These are phyloP conservation scores for Loripinus fragilis DNA, from an alignment of 2,888 invertebrate genomes.

Conservation along the genomic window DNA sequence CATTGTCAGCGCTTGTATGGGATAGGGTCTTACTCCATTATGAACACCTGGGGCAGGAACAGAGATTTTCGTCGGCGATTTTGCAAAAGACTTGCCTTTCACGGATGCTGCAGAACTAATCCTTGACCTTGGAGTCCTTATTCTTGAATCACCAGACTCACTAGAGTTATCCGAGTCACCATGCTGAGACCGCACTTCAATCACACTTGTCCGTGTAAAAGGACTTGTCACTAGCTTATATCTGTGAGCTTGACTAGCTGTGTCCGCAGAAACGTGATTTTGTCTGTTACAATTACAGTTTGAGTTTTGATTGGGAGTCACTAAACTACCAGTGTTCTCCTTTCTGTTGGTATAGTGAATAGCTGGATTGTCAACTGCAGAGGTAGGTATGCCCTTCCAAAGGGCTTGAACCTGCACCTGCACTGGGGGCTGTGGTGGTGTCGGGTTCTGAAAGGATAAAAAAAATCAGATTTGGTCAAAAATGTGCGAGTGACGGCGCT, in stretches of 20 bases:
- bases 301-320: slow-evolving; percentile 21
- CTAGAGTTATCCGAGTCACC: slow-evolving; percentile 57
- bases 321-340: slow-evolving; percentile 42
- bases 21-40: slow-evolving; percentile 44
- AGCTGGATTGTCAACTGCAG: slow-evolving; percentile 32
- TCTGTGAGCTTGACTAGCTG: slow-evolving; percentile 60
- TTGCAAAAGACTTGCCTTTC: slow-evolving; percentile 31
- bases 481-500: no score
- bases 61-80: slow-evolving; percentile 64
- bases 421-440: slow-evolving; percentile 38
- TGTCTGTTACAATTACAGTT: slow-evolving; percentile 38
- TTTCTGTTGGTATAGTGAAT: slow-evolving; percentile 55
- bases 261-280: slow-evolving; percentile 45
- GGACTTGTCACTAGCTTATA: slow-evolving; percentile 57
- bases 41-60: slow-evolving; percentile 52
- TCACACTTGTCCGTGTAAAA: slow-evolving; percentile 40
- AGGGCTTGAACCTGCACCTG: slow-evolving; percentile 43
- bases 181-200: slow-evolving; percentile 29
- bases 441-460: slow-evolving; percentile 40
- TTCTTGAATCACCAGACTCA: slow-evolving; percentile 51
- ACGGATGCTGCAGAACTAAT: slow-evolving; percentile 54
- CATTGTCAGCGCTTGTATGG: slow-evolving; percentile 64
- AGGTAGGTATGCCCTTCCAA: slow-evolving; percentile 27
- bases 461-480: no score
- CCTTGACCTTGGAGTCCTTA: slow-evolving; percentile 33